Conservation (phyloP, 2,113 vertebrate genomes). For the Tragelaphus scriptus region DNA sequence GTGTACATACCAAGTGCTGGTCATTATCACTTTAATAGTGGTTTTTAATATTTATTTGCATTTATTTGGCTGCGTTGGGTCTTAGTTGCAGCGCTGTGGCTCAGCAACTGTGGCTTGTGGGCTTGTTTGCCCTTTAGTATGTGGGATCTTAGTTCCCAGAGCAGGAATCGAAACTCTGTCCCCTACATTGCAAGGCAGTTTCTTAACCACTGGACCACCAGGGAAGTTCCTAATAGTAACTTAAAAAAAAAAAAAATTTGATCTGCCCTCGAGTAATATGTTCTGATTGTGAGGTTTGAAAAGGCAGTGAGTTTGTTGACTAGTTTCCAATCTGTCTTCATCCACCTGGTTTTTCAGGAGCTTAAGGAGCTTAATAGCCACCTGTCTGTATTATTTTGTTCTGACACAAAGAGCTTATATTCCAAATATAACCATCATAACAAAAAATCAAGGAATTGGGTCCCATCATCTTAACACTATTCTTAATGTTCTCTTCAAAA, state of each 20-base stretch:
- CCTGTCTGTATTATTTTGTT: background rate
- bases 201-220: background rate
- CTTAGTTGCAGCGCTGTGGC: background rate
- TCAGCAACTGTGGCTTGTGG: background rate
- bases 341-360: background rate
- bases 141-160: background rate
- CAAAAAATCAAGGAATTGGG: background rate
- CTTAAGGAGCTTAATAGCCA: no score
- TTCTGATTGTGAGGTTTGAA: background rate
- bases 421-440: background rate
- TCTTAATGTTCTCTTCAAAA: background rate
- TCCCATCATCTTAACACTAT: no score
- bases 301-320: background rate
- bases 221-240: background rate
- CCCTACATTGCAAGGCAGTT: background rate
- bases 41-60: background rate
- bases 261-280: background rate
- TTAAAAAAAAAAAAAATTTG: background rate
- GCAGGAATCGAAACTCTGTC: background rate
- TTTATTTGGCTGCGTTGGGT: background rate
- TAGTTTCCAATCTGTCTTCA: background rate
- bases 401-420: background rate
- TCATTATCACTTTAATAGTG: background rate
- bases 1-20: background rate
- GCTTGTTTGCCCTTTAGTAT: background rate